Evolutionary conservation across 1,140 invertebrate species (phyloP).

Genomic region (Homarus americanus): DNA sequence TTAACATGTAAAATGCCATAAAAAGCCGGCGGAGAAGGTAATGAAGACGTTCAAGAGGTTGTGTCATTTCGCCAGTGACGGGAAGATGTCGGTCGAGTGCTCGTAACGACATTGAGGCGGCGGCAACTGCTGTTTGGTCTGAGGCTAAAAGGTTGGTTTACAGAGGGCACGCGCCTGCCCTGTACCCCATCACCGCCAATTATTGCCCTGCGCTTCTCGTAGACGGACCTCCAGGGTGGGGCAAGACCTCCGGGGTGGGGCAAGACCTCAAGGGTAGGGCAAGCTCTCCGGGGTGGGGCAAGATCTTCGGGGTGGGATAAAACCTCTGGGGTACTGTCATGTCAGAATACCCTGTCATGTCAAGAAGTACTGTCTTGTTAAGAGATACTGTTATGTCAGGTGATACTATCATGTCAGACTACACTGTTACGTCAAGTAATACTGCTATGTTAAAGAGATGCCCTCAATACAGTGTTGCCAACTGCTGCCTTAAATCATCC

Average conservation of each 20-base stretch:
- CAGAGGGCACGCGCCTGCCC: constrained; percentile 14
- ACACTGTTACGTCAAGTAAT: no score
- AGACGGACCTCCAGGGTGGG: constrained; percentile 2
- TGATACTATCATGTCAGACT: no score
- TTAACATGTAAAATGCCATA: no score
- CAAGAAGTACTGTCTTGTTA: no score
- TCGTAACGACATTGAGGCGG: constrained; percentile 11
- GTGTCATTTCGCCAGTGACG: background rate
- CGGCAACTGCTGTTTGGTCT: constrained; percentile 14
- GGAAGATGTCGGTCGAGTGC: background rate
- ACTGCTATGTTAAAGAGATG: no score
- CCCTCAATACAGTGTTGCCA: no score
- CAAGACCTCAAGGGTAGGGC: constrained; percentile 6
- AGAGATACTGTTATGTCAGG: no score
- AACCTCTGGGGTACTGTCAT: background rate
- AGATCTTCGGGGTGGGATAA: background rate
- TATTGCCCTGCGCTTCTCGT: constrained; percentile 18
- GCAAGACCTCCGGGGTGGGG: background rate
- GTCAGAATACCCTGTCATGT: no score
- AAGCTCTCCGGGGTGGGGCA: constrained; percentile 6
- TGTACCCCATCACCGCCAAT: constrained; percentile 21
- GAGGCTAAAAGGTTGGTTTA: constrained; percentile 46
- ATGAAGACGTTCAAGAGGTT: no score
- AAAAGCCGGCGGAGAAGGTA: no score
- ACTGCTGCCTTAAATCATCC: no score